These are phyloP conservation scores for Cydia fagiglandana DNA, from an alignment of 1,140 invertebrate species.

Conservation along the genomic window DNA sequence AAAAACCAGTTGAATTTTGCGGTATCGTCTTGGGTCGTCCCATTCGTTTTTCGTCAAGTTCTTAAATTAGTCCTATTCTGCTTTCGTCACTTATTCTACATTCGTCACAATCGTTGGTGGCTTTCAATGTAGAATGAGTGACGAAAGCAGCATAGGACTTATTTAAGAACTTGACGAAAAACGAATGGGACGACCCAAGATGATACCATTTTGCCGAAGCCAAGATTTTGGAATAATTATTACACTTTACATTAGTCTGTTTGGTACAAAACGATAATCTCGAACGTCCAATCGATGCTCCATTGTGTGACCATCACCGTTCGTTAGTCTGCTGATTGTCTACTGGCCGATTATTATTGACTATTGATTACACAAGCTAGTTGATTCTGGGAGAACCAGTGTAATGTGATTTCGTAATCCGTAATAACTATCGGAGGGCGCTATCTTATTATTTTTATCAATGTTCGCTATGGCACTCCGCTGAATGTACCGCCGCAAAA, in stretches of 20 bases:
- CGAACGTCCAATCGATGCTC: not conserved
- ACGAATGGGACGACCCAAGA: too few relatives aligned
- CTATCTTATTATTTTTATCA: not conserved
- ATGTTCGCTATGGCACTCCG: not conserved
- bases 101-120: too few relatives aligned
- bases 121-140: too few relatives aligned
- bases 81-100: too few relatives aligned
- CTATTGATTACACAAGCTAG: not conserved
- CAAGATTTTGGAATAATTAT: too few relatives aligned
- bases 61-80: too few relatives aligned
- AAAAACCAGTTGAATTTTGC: too few relatives aligned
- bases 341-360: not conserved
- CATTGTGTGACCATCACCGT: not conserved
- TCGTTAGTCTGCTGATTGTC: not conserved
- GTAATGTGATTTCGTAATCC: not conserved
- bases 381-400: not conserved
- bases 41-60: too few relatives aligned
- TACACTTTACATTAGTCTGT: not conserved
- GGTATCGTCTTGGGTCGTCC: too few relatives aligned
- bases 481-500: not conserved
- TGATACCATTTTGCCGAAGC: too few relatives aligned
- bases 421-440: not conserved
- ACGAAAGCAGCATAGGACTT: too few relatives aligned
- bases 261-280: not conserved
- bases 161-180: too few relatives aligned